These are phyloP conservation scores for Bradynema listronoti DNA, from an alignment of 1,140 invertebrate species.

Conservation along the genomic window DNA sequence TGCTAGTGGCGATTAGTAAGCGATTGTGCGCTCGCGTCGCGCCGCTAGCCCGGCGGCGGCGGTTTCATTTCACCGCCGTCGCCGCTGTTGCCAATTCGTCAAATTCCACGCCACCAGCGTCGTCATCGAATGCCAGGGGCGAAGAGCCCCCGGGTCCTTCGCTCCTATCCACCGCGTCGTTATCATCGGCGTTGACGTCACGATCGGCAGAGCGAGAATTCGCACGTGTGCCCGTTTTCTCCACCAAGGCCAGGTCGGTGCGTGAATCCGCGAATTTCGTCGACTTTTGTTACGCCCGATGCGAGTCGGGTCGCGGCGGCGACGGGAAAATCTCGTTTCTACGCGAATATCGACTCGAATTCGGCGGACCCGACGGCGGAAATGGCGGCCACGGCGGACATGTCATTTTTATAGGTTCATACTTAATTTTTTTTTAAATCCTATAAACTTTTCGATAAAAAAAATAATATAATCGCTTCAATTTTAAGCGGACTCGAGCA, in stretches of 20 bases:
- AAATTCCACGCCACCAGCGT: no score
- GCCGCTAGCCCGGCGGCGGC: no score
- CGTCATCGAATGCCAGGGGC: no score
- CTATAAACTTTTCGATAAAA: not conserved
- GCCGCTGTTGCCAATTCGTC: no score
- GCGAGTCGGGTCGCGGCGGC: constrained; percentile 78
- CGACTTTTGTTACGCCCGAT: constrained; percentile 61
- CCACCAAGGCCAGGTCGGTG: constrained; percentile 22
- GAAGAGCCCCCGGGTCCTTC: no score
- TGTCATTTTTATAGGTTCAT: constrained; percentile 71
- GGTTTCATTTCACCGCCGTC: no score
- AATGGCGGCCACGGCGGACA: constrained; percentile 94
- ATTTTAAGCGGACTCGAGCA: constrained; percentile 49
- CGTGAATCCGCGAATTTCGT: constrained; percentile 55
- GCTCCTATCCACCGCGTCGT: no score
- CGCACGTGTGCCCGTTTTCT: constrained; percentile 20
- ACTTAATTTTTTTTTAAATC: constrained; percentile 9
- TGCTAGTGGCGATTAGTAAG: no score
- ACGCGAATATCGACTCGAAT: constrained; percentile 71
- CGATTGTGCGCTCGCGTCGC: no score
- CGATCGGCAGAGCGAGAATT: constrained; percentile 6
- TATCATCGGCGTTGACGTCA: not conserved
- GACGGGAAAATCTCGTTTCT: constrained; percentile 82
- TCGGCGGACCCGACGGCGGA: constrained; percentile 86
- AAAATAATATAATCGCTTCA: constrained; percentile 1